These are phyloP conservation scores for Drosophila paramelanica DNA, from an alignment of 2,888 invertebrate species.

Conservation along the genomic window DNA sequence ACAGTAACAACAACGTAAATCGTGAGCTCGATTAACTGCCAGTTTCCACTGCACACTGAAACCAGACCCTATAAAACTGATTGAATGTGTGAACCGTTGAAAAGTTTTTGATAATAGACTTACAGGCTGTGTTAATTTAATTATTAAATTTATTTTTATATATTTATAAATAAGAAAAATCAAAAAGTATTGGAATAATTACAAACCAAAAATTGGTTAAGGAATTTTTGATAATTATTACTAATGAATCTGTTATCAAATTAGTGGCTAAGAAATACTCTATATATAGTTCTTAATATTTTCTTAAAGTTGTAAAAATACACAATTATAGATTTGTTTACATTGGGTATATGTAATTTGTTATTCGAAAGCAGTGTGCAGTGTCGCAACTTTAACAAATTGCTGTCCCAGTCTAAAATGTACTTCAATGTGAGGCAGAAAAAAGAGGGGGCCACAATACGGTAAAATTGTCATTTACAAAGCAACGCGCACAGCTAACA, in stretches of 20 bases:
- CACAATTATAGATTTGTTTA: too few relatives aligned
- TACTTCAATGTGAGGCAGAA: conserved; percentile 55
- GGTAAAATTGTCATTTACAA: conserved; percentile 77
- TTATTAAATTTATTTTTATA: not conserved
- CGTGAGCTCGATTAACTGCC: conserved; percentile 30
- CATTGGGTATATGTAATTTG: not conserved
- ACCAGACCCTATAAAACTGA: conserved; percentile 17
- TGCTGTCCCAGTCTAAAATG: conserved; percentile 58
- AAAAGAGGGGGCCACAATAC: conserved; percentile 52
- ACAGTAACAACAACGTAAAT: conserved; percentile 28
- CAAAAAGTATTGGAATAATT: not conserved
- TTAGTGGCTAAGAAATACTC: too few relatives aligned
- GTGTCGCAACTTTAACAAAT: conserved; percentile 60
- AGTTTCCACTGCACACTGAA: conserved; percentile 40
- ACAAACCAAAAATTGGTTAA: too few relatives aligned
- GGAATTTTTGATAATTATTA: too few relatives aligned
- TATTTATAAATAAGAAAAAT: not conserved
- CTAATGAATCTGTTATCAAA: too few relatives aligned
- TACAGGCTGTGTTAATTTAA: not conserved
- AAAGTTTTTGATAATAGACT: not conserved
- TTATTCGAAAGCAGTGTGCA: conserved; percentile 42
- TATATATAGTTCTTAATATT: too few relatives aligned
- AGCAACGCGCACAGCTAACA: conserved; percentile 56
- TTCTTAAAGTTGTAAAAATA: not conserved
- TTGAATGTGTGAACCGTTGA: not conserved